Conservation (phyloP, 2,113 vertebrate species). For the Xiphias gladius region DNA sequence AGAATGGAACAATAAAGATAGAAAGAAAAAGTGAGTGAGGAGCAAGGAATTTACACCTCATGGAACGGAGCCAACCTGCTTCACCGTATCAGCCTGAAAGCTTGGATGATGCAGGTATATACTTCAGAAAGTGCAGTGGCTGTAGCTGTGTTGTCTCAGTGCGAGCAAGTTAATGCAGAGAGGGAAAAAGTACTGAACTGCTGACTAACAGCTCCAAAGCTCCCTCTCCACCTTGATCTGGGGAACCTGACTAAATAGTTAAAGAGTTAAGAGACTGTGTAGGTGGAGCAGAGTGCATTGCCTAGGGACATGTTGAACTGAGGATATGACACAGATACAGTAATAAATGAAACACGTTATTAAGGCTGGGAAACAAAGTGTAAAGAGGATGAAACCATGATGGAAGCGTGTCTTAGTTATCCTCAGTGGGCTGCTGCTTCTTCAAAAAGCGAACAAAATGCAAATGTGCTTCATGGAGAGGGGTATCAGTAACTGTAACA, state of each 20-base stretch:
- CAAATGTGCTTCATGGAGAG: neutral
- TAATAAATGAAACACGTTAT: conserved; percentile 49
- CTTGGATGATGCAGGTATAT: neutral
- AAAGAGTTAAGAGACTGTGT: conserved; percentile 40
- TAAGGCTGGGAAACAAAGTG: conserved; percentile 24
- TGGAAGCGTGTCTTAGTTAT: conserved; percentile 7
- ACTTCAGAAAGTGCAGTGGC: neutral
- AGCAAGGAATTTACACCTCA: neutral
- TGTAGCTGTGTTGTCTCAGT: conserved; percentile 18
- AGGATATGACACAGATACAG: conserved; percentile 28
- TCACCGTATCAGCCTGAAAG: neutral
- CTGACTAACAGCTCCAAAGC: conserved; percentile 31
- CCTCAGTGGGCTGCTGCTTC: conserved; percentile 11
- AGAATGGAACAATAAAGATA: neutral
- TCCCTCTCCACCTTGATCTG: conserved; percentile 28
- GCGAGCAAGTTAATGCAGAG: conserved; percentile 18
- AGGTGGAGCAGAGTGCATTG: conserved; percentile 36
- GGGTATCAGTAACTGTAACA: neutral
- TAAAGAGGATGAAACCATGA: conserved; percentile 23
- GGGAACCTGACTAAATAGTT: conserved; percentile 45
- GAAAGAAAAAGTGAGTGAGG: neutral
- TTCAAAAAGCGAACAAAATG: conserved; percentile 36
- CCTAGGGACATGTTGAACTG: conserved; percentile 30
- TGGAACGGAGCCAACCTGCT: neutral
- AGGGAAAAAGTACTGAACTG: neutral